These are phyloP conservation scores for Abrostola tripartita DNA, from an alignment of 2,888 invertebrate genomes.

Conservation along the genomic window DNA sequence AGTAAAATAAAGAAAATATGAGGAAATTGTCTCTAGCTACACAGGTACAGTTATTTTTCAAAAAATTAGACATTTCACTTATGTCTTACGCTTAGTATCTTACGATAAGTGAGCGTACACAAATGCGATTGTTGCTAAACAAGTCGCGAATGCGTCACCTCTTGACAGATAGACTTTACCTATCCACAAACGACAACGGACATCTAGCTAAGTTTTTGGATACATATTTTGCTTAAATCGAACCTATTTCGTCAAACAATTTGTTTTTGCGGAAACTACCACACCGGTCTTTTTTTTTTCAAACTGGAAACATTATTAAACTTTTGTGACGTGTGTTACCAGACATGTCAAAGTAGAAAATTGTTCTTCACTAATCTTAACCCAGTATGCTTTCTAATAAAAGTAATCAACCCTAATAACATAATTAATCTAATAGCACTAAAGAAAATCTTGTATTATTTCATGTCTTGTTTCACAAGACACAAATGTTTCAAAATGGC, in stretches of 20 bases:
- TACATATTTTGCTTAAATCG: constrained; percentile 83
- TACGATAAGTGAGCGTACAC: constrained; percentile 72
- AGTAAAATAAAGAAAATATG: constrained; percentile 57
- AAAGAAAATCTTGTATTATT: constrained; percentile 41
- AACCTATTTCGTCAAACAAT: constrained; percentile 59
- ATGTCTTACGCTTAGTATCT: constrained; percentile 80
- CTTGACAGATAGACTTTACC: constrained; percentile 68
- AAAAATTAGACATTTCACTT: constrained; percentile 80
- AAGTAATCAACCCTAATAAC: constrained; percentile 38
- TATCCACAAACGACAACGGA: constrained; percentile 77
- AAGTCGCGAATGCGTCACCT: constrained; percentile 54
- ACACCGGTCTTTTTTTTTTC: constrained; percentile 45
- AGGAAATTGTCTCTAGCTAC: constrained; percentile 86
- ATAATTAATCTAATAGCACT: constrained; percentile 45
- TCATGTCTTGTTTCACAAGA: constrained; percentile 10
- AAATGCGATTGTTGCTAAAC: constrained; percentile 48
- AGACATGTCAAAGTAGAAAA: constrained; percentile 39
- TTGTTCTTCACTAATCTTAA: constrained; percentile 40
- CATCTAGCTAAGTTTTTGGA: constrained; percentile 82
- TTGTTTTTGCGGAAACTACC: constrained; percentile 57
- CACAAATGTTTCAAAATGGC: constrained; percentile 29
- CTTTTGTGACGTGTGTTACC: constrained; percentile 27
- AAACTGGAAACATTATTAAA: constrained; percentile 60
- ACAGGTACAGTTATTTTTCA: constrained; percentile 80
- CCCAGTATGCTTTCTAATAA: constrained; percentile 37